Evolutionary conservation across 2,797 vertebrate species (phyloP).

Genomic region (Melanotaenia trifasciata): DNA sequence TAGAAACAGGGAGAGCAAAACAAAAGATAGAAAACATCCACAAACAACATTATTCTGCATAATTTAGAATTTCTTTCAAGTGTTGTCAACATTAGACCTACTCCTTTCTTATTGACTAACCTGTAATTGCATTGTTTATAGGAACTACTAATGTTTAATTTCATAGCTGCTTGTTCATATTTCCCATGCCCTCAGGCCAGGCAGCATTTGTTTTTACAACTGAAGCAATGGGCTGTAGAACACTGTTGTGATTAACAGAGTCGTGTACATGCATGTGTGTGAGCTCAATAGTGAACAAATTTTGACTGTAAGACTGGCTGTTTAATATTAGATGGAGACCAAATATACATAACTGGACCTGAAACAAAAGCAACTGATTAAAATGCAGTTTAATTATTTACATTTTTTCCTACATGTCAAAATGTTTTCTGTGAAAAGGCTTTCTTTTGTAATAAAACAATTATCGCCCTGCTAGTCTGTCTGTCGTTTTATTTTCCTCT

Average conservation of each 20-base stretch:
- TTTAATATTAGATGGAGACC: not conserved
- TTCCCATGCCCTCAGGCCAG: constrained; percentile 13
- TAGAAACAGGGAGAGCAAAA: too few species aligned
- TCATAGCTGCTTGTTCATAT: constrained; percentile 42
- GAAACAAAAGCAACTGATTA: not conserved
- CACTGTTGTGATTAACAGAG: constrained; percentile 19
- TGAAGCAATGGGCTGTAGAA: constrained; percentile 5
- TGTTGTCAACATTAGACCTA: constrained; percentile 11
- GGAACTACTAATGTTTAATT: constrained; percentile 40
- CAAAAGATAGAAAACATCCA: too few species aligned
- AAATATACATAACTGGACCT: not conserved
- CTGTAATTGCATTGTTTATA: constrained; percentile 31
- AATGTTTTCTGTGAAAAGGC: not conserved
- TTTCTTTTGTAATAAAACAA: not conserved
- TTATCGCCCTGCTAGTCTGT: not conserved
- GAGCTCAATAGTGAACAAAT: not conserved
- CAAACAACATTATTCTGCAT: not conserved
- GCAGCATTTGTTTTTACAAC: constrained; percentile 14
- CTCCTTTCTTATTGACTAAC: constrained; percentile 23
- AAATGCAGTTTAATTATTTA: not conserved
- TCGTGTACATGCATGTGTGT: not conserved
- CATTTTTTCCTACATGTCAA: not conserved
- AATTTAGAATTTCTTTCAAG: constrained; percentile 26
- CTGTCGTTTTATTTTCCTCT: constrained; percentile 6
- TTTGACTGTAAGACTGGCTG: not conserved